These are phyloP conservation scores for Babylonia areolata DNA, from an alignment of 1,140 invertebrate species.

Conservation along the genomic window DNA sequence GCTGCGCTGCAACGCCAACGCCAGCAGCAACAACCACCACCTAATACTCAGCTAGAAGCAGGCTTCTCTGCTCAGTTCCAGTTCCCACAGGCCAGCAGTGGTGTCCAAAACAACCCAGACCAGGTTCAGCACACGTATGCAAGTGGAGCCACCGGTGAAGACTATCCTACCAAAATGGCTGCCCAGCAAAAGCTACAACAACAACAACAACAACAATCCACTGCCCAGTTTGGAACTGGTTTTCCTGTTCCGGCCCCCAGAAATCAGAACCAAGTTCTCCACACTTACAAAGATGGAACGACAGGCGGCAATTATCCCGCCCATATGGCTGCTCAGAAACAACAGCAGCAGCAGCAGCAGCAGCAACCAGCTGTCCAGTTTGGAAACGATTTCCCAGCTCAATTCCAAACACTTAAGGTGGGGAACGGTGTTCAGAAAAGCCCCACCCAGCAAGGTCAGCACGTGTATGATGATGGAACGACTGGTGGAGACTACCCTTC, in stretches of 20 bases:
- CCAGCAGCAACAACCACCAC: not conserved
- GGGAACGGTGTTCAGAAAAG: not conserved
- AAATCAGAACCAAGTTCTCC: not conserved
- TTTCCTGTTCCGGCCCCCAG: not conserved
- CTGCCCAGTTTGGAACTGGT: not conserved
- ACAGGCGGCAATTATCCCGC: not conserved
- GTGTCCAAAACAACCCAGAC: not conserved
- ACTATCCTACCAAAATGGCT: not conserved
- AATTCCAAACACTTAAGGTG: not conserved
- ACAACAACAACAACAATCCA: not conserved
- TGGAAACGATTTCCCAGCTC: not conserved
- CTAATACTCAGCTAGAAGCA: not conserved
- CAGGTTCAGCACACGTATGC: not conserved
- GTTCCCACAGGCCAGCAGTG: too few relatives aligned
- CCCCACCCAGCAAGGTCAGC: not conserved
- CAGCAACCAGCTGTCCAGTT: not conserved
- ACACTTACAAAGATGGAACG: not conserved
- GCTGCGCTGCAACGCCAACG: not conserved
- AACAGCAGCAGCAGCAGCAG: not conserved
- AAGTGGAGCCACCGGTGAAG: not conserved
- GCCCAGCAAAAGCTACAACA: not conserved
- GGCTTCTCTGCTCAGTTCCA: not conserved
- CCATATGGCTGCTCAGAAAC: not conserved
- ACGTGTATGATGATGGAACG: not conserved
- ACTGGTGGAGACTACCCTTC: slow-evolving; percentile 11